Percentiles rank a stretch among this genome's conserved stretches.
Conservation (phyloP, 2,113 vertebrate species). For the Macaca mulatta region DNA sequence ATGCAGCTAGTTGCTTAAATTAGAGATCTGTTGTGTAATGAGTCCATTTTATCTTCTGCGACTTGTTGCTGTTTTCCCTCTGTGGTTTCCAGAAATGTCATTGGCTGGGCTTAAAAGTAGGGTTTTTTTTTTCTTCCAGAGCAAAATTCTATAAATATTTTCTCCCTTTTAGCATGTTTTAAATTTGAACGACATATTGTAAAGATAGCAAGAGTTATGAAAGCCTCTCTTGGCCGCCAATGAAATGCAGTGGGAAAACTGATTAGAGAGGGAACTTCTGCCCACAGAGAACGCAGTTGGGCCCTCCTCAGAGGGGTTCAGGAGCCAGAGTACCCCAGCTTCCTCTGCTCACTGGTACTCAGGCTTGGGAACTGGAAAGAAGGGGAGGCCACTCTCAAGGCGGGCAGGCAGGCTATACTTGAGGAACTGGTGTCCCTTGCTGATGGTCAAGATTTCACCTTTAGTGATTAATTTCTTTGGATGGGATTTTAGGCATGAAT, state of each 20-base stretch:
- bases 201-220: slow-evolving; percentile 79
- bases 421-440: neutral
- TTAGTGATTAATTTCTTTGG: slow-evolving; percentile 37
- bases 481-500: slow-evolving; percentile 10
- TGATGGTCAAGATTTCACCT: neutral
- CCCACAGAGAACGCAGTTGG: slow-evolving; percentile 63
- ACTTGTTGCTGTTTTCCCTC: slow-evolving; percentile 77
- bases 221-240: slow-evolving; percentile 80
- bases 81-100: slow-evolving; percentile 81
- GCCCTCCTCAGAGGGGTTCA: neutral
- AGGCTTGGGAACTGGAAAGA: neutral
- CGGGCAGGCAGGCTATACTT: neutral
- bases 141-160: slow-evolving; percentile 80
- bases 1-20: slow-evolving; percentile 77
- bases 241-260: slow-evolving; percentile 77
- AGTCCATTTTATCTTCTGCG: slow-evolving; percentile 63
- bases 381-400: neutral
- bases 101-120: slow-evolving; percentile 78
- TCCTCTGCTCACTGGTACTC: neutral
- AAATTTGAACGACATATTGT: slow-evolving; percentile 76
- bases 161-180: slow-evolving; percentile 78
- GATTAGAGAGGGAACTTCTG: slow-evolving; percentile 79
- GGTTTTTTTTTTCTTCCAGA: slow-evolving; percentile 66
- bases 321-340: neutral
- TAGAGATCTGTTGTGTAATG: slow-evolving; percentile 72